These are phyloP conservation scores for Brachystomella parvula DNA, from an alignment of 1,140 invertebrate genomes.

Conservation along the genomic window DNA sequence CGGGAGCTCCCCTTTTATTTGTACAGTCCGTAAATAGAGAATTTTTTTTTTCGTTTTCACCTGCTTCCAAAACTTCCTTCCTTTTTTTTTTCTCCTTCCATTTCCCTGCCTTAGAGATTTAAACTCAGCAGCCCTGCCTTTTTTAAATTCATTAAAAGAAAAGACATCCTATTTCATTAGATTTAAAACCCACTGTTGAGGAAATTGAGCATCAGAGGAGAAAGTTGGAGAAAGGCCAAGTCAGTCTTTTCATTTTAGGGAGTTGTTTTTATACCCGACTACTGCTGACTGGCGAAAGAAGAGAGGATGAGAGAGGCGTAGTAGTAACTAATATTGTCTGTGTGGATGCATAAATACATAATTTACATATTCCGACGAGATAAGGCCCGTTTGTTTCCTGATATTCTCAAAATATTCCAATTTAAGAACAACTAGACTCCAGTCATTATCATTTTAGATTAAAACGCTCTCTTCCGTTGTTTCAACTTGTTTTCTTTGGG, in stretches of 20 bases:
- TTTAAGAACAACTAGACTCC: neutral
- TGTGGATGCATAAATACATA: constrained; percentile 9
- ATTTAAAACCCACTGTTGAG: neutral
- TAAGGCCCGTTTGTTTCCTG: constrained; percentile 2
- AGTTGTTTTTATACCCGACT: neutral
- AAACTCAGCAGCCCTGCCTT: neutral
- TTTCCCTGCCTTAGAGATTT: no score
- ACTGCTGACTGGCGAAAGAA: neutral
- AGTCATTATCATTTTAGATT: constrained; percentile 13
- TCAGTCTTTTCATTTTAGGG: neutral
- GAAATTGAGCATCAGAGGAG: neutral
- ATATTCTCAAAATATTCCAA: neutral
- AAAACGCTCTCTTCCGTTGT: neutral
- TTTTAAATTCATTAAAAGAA: neutral
- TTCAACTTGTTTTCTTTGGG: neutral
- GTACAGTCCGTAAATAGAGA: no score
- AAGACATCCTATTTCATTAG: no score
- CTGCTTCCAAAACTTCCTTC: no score
- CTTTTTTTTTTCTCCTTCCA: no score
- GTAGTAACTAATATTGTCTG: neutral
- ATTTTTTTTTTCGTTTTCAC: no score
- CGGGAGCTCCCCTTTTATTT: no score
- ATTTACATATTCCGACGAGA: constrained; percentile 10
- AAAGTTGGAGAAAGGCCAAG: constrained; percentile 21
- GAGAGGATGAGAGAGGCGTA: neutral